A percentile compares a stretch with the other conserved stretches of the same genome.
Evolutionary conservation across 2,113 vertebrate species (phyloP).

Genomic region (Mirza zaza): DNA sequence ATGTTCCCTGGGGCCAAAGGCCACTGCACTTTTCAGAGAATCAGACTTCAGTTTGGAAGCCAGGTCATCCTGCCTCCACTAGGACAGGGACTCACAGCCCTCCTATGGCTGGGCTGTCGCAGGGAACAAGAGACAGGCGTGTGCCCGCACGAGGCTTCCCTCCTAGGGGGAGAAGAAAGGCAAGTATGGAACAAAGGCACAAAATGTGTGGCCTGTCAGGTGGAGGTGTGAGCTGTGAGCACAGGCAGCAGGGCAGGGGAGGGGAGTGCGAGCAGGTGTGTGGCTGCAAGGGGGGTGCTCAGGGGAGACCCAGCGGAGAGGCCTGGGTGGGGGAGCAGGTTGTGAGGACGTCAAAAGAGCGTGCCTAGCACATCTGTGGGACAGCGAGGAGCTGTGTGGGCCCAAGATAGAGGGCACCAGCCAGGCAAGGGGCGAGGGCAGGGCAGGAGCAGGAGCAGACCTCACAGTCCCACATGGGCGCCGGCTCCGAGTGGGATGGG

Average conservation of each 20-base stretch:
- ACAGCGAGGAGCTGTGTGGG: not conserved
- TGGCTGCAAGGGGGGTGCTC: accelerated
- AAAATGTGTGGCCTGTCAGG: accelerated
- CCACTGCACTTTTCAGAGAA: not conserved
- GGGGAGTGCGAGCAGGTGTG: accelerated
- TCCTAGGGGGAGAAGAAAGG: not conserved
- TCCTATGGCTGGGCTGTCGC: not conserved
- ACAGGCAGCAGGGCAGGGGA: not conserved
- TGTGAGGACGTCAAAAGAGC: not conserved
- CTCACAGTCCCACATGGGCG: accelerated
- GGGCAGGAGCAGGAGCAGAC: not conserved
- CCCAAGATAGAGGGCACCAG: accelerated
- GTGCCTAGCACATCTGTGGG: accelerated
- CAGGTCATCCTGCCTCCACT: not conserved
- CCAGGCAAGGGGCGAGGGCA: no score
- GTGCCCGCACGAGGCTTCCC: not conserved
- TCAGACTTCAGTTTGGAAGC: not conserved
- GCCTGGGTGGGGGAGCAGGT: not conserved
- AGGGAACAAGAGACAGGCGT: not conserved
- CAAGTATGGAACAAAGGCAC: not conserved
- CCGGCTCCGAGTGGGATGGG: not conserved
- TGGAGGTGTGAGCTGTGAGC: not conserved
- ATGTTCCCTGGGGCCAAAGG: not conserved
- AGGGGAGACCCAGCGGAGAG: not conserved
- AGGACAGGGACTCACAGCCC: not conserved